Conservation (phyloP, 2,113 vertebrate genomes). For the Rana temporaria region DNA sequence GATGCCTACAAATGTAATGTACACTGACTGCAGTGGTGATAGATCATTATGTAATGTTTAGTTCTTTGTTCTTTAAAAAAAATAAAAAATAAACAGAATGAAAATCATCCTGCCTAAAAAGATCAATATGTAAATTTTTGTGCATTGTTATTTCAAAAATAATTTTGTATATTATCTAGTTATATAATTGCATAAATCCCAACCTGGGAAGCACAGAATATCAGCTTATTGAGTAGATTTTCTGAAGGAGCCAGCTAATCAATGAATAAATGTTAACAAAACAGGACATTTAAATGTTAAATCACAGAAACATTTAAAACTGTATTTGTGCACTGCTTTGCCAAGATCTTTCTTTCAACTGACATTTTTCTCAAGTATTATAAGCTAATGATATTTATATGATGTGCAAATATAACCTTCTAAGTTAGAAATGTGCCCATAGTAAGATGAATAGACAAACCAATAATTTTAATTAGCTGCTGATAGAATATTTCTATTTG, state of each 20-base stretch:
- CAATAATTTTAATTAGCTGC: background rate
- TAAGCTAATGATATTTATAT: constrained; percentile 16
- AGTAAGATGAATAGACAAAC: constrained; percentile 2
- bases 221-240: background rate
- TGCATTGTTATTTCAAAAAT: background rate
- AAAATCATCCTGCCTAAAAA: too few relatives aligned
- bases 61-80: too few relatives aligned
- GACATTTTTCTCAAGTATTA: constrained; percentile 35
- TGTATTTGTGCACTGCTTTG: background rate
- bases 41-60: too few relatives aligned
- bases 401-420: constrained; percentile 11
- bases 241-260: background rate
- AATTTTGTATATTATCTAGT: background rate
- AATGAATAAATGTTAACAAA: constrained; percentile 3
- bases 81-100: too few relatives aligned
- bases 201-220: background rate
- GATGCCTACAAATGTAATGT: too few relatives aligned
- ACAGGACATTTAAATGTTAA: constrained; percentile 22
- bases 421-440: background rate
- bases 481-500: background rate
- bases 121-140: background rate
- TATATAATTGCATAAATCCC: background rate
- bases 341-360: constrained; percentile 23
- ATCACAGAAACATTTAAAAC: background rate
- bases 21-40: too few relatives aligned